Percentiles rank a stretch among this genome's conserved stretches.
Conservation (phyloP, 2,888 invertebrate species). For the Galerucella pusilla region DNA sequence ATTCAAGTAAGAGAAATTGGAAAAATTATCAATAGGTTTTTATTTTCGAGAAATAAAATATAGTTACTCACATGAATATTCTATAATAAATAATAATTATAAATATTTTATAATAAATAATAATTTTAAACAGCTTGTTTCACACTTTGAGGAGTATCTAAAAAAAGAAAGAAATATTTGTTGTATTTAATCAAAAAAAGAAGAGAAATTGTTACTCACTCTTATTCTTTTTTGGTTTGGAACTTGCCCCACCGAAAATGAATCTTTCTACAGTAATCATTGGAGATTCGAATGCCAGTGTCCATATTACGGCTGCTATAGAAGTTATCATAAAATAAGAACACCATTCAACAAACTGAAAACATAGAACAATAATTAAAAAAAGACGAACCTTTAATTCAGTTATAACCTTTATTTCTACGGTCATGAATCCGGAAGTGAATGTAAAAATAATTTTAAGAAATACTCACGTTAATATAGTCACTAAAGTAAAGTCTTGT, state of each 20-base stretch:
- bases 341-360: conserved; percentile 42
- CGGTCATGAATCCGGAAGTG: not conserved
- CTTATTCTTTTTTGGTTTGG: not conserved
- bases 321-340: conserved; percentile 42
- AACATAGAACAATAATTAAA: conserved; percentile 7
- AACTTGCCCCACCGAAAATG: conserved; percentile 8
- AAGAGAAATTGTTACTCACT: not conserved
- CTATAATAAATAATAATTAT: too few species aligned
- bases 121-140: too few species aligned
- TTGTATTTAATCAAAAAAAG: too few species aligned
- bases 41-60: too few species aligned
- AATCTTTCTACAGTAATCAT: conserved; percentile 46
- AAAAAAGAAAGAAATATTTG: too few species aligned
- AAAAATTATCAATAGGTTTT: too few species aligned
- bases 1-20: too few species aligned
- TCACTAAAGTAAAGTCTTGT: conserved; percentile 39
- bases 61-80: not conserved
- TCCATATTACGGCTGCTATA: conserved; percentile 45
- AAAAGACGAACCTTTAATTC: too few species aligned
- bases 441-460: too few species aligned
- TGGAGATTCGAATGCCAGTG: conserved; percentile 50
- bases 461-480: conserved; percentile 43
- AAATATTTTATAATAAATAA: too few species aligned
- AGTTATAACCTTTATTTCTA: too few species aligned
- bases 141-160: too few species aligned